Base-by-base conservation (phyloP, 2,113 vertebrate genomes). In the Garra rufa region DNA sequence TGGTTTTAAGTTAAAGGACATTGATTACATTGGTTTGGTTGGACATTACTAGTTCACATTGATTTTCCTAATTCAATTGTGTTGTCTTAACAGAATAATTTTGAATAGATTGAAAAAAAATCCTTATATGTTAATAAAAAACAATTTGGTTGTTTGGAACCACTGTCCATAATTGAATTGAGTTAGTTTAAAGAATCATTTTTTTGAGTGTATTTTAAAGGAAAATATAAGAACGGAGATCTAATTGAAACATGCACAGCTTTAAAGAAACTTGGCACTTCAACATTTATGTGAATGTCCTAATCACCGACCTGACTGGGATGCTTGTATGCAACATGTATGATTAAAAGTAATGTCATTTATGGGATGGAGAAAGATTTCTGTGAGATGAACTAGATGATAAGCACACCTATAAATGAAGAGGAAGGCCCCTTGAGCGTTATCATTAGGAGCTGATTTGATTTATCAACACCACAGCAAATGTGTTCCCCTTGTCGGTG, bases 381-480 rank as follows among this genome's bases (percentile, higher is more conserved):
- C 57, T 65, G 80, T 83, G 78, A 83, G 57, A 85, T 79, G 48
- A 46, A 65, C 52, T 19, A 55, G 80, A 70, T 52, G 80, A 83
- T 77, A 79, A 63, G 81, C 74, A 19, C 46, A 76, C 44, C 50
- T 65, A 48, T 76, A 83, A 86, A 86, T 73, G 63, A 70, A 84
- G 70, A 76, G 76, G 34, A 61, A 71, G 71, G 26, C 55, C 73
- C 61, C 73, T 30, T 11, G 30, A 79, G 85, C 70, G 5, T 41
- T 76, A 79, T 86, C 76, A 88, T 86, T 86, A 86, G 21, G 63
- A 77, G 59, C 52, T 65, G 69, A 86, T 86, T 73, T 84, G 85
- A 86, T 86, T 82, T 77, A 82, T 88, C 76, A 86, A 71, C 87
- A 83, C 71, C 76, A 85, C 52, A 65, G 76, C 70, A 84, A 81